phyloP scores from a whole-genome alignment of 2,113 vertebrate genomes.

The Pseudorectes ferrugineus region DNA sequence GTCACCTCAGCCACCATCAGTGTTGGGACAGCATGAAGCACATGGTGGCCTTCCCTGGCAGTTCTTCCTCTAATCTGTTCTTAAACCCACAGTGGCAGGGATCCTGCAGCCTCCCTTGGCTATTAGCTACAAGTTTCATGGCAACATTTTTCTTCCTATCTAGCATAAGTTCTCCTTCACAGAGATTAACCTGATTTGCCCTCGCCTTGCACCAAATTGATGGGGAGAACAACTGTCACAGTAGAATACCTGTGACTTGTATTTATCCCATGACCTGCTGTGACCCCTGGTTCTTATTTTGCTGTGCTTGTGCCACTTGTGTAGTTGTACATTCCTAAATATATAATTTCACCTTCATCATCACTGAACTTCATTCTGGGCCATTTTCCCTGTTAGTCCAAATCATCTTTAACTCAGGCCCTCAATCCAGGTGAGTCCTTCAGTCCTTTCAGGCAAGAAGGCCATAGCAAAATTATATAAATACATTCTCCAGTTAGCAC shows the following conservation, averaged over 20 bases:
- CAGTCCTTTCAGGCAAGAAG: background rate
- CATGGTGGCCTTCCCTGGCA: background rate
- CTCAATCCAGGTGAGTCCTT: background rate
- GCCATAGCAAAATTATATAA: background rate
- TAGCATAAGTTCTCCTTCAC: background rate
- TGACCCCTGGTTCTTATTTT: background rate
- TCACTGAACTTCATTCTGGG: background rate
- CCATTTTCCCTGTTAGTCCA: background rate
- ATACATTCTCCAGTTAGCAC: background rate
- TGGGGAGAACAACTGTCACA: background rate
- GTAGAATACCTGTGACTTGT: background rate
- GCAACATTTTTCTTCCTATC: background rate
- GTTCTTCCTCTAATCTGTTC: background rate
- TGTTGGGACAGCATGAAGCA: background rate
- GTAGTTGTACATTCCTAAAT: background rate
- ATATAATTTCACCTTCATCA: background rate
- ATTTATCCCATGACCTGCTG: background rate
- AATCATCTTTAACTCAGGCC: background rate
- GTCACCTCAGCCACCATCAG: background rate
- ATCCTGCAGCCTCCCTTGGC: background rate
- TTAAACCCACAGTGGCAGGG: background rate
- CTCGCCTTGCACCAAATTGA: background rate
- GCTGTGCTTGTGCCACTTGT: background rate
- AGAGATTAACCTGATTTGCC: background rate
- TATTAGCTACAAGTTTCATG: background rate